A percentile compares a stretch with the other conserved stretches of the same genome.
phyloP scores from a whole-genome alignment of 2,888 invertebrate genomes.

The Pemphredon lugubris region DNA sequence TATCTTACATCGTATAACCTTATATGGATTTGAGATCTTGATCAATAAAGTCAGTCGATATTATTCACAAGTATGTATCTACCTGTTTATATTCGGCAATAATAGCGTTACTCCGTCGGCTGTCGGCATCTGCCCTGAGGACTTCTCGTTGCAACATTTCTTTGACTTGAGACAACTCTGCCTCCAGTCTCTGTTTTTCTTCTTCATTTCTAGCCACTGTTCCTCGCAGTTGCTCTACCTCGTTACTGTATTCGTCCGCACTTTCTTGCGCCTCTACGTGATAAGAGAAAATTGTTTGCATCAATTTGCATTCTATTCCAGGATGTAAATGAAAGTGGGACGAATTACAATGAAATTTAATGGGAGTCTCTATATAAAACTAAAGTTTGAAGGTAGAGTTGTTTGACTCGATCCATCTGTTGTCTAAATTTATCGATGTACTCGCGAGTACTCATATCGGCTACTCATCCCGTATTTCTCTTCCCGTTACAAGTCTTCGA shows the following conservation, averaged over 20 bases:
- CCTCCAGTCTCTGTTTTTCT: constrained; percentile 86
- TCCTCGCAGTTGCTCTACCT: constrained; percentile 83
- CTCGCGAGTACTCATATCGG: too few relatives aligned
- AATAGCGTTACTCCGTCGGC: constrained; percentile 89
- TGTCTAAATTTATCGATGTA: too few relatives aligned
- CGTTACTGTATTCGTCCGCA: constrained; percentile 83
- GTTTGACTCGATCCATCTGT: too few relatives aligned
- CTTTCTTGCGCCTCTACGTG: constrained; percentile 84
- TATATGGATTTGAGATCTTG: not conserved
- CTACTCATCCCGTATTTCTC: too few relatives aligned
- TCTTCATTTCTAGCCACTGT: constrained; percentile 88
- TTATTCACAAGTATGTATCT: constrained; percentile 36
- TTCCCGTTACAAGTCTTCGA: too few relatives aligned
- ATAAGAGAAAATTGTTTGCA: not conserved
- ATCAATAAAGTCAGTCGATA: not conserved
- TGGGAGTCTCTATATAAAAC: too few relatives aligned
- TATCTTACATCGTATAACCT: not conserved
- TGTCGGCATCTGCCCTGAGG: constrained; percentile 87
- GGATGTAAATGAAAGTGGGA: not conserved
- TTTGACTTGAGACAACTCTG: constrained; percentile 87
- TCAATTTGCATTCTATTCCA: not conserved
- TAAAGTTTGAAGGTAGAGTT: too few relatives aligned
- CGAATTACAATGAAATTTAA: not conserved
- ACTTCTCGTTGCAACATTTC: constrained; percentile 90
- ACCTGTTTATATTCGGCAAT: constrained; percentile 95